phyloP scores from a whole-genome alignment of 2,888 invertebrate genomes.

The Sesamia inferens region DNA sequence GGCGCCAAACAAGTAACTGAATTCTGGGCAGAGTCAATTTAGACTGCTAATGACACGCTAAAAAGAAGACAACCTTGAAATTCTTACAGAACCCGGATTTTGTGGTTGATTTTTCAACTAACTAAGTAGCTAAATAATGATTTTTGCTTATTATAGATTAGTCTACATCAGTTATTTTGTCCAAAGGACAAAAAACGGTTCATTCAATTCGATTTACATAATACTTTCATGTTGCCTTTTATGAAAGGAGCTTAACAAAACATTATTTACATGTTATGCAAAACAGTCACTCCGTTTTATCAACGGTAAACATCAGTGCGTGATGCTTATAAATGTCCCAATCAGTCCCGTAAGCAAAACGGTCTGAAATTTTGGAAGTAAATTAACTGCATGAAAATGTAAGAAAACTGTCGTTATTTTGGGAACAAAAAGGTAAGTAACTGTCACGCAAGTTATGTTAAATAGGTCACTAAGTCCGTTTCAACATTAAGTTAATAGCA shows the following conservation, averaged over 20 bases:
- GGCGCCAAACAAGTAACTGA: no score
- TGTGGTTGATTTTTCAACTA: neutral
- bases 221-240: neutral
- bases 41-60: no score
- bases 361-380: constrained; percentile 15
- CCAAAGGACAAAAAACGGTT: neutral
- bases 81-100: no score
- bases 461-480: constrained; percentile 32
- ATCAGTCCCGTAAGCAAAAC: constrained; percentile 14
- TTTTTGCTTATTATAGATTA: neutral
- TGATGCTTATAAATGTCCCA: constrained; percentile 27
- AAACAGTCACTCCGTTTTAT: constrained; percentile 22
- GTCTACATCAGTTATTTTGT: neutral
- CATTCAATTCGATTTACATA: neutral
- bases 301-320: constrained; percentile 30
- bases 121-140: neutral
- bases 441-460: constrained; percentile 39
- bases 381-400: constrained; percentile 10
- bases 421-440: constrained; percentile 14
- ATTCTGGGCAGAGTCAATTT: no score
- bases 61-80: no score
- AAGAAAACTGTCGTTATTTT: constrained; percentile 26
- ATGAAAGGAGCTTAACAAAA: neutral
- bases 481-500: constrained; percentile 22
- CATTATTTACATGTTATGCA: neutral